These are phyloP conservation scores for Tetheella fluctuosa DNA, from an alignment of 2,888 invertebrate species.

Conservation along the genomic window DNA sequence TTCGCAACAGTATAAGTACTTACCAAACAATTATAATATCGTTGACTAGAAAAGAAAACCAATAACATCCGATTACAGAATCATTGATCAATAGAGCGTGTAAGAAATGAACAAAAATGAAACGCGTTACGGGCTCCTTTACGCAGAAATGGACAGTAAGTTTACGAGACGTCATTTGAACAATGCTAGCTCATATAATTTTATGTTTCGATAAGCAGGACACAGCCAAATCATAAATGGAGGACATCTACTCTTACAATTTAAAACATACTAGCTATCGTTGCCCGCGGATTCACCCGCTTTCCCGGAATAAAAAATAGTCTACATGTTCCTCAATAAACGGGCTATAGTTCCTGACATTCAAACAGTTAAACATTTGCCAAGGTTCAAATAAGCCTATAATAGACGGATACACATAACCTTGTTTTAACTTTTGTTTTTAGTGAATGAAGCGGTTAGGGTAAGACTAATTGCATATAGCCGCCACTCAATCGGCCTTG, in stretches of 20 bases:
- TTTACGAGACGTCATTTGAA: slow-evolving; percentile 6
- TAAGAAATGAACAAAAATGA: slow-evolving; percentile 45
- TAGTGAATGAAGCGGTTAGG: slow-evolving; percentile 43
- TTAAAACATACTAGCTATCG: no score
- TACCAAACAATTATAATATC: slow-evolving; percentile 26
- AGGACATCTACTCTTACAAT: background rate
- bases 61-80: slow-evolving; percentile 67
- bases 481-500: slow-evolving; percentile 63
- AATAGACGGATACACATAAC: slow-evolving; percentile 36
- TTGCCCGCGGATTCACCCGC: no score
- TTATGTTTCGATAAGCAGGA: background rate
- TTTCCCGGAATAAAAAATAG: no score
- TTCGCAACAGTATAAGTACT: slow-evolving; percentile 22
- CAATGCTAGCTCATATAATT: background rate
- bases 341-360: no score
- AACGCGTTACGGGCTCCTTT: slow-evolving; percentile 12
- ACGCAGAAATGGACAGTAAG: slow-evolving; percentile 13
- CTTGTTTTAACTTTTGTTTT: slow-evolving; percentile 41
- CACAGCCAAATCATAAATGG: background rate
- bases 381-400: background rate
- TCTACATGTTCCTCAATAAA: no score
- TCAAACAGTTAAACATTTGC: no score
- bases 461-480: slow-evolving; percentile 36
- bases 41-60: slow-evolving; percentile 55
- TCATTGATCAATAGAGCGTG: slow-evolving; percentile 63